Base-by-base conservation (phyloP, 2,113 vertebrate species). In the Phaethon lepturus region DNA sequence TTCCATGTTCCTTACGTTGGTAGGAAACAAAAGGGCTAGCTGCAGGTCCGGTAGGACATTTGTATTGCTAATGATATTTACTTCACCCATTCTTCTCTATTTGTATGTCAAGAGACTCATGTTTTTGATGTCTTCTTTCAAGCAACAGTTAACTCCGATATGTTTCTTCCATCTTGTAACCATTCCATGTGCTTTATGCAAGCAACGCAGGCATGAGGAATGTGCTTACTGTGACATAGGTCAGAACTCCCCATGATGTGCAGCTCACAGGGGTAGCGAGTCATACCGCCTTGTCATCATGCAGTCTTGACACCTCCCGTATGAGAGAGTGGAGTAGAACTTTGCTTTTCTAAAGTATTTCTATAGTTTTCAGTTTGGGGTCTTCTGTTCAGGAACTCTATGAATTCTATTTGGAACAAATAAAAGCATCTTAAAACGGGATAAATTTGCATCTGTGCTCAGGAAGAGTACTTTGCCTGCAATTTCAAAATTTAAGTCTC, bases 1-100 rank as follows among this genome's bases (percentile, higher is more conserved):
- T 2, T 22, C 15, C 23, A 8, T 2, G 3, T 40, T 40, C 26
- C 33, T 55, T 19, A 10, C 4, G n/a, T 2, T 35, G 26, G 7
- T 33, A 28, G 38, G 25, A n/a, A 38, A 15, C 29, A 9, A 4
- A 25, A 76, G 40, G 49, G 56, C 3, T 7, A 59, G 35, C 7
- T 29, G 17, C 23, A 38, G 58, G 12, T 15, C 28, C 4, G 4
- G 4, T 1, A 33, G 35, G 49, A 66, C 42, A 17, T 2, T 1
- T 17, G 10, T 62, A 31, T 5, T 11, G 7, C 4, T 26, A 10
- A 6, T 4, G 26, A 1, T 5, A 16, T 4, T 53, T 60, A 14
- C n/a, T 67, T n/a, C 55, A 31, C 29, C 31, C 53, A 1, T 7
- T 42, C 23, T 40, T 40, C n/a, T 62, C 25, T 22, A 7, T 17